A percentile compares a stretch with the other conserved stretches of the same genome.
Conservation (phyloP, 1,140 invertebrate genomes). For the Dendrolimus punctatus region DNA sequence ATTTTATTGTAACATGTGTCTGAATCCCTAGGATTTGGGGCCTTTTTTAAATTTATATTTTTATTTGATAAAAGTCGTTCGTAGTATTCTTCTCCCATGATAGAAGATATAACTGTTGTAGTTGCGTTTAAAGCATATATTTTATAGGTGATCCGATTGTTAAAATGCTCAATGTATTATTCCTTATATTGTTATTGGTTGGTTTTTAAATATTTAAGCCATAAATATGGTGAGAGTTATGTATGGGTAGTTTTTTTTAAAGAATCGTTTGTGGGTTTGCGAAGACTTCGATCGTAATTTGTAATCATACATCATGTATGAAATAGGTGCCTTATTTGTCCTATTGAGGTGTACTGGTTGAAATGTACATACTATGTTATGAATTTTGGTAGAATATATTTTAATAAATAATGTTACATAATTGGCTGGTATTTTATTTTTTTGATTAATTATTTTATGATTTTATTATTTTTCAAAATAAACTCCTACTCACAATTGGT, state of each 20-base stretch:
- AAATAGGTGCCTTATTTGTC: slow-evolving; percentile 53
- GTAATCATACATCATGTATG: slow-evolving; percentile 14
- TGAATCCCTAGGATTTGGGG: no score
- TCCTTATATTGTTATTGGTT: slow-evolving; percentile 8
- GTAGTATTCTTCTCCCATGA: no score
- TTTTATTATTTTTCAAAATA: background rate
- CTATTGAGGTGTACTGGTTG: slow-evolving; percentile 57
- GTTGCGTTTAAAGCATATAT: no score
- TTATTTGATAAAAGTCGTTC: no score
- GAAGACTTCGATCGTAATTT: slow-evolving; percentile 17
- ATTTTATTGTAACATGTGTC: no score
- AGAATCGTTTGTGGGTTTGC: slow-evolving; percentile 26
- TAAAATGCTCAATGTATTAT: slow-evolving; percentile 26
- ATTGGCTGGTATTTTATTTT: slow-evolving; percentile 23
- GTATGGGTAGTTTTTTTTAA: slow-evolving; percentile 24
- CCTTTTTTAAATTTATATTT: no score
- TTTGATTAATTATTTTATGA: background rate
- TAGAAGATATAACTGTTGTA: no score
- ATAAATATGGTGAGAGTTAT: slow-evolving; percentile 39
- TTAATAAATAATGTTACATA: slow-evolving; percentile 61
- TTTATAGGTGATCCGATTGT: background rate
- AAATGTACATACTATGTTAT: slow-evolving; percentile 64
- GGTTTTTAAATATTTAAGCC: slow-evolving; percentile 13
- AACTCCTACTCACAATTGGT: no score
- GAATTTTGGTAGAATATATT: slow-evolving; percentile 61